Evolutionary conservation across 1,140 invertebrate genomes (phyloP), one percentile per base, ranked within the genome.

Genomic region (Zaprionus kolodkinae): DNA sequence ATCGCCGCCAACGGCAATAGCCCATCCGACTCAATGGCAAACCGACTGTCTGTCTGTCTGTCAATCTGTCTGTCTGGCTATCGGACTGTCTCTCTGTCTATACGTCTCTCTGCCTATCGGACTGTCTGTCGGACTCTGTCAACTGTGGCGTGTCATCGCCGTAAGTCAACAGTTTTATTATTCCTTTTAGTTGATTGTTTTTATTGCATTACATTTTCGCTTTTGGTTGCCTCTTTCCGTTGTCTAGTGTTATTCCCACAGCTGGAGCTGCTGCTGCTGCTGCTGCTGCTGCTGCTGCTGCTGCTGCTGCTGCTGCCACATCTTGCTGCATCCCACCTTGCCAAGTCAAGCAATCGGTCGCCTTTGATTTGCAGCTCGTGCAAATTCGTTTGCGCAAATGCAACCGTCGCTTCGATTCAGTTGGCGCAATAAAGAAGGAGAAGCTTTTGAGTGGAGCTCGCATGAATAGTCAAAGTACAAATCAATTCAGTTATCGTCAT

Each of bases 151-250:
- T 83, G 83, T 86, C 83, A 86, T 88, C 79, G 76, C 76, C 76
- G 76, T 78, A 79, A 83, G 83, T 79, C 84, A 77, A 70, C 79
- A 74, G 72, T 79, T 83, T 83, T 79, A 83, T 79, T 76, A 79
- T 79, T 79, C 69, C 69, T 57, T 69, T 67, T 43, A 80, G 56
- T 54, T 62, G 54, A 59, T 50, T 56, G 55, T 72, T 68, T 63
- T 82, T 78, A 79, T 85, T 84, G 82, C 84, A 74, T 80, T 56
- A 64, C 50, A 68, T 54, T 60, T 52, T 36, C 21, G 45, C n/a
- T 30, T 36, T 12, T 71, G 30, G 11, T n/a, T 38, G 33, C 38
- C 38, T 43, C 21, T 36, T 15, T 71, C 33, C 17, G 27, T 40
- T 33, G 38, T 48, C 36, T 40, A 52, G 45, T 78, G 70, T 81